Percentiles rank a stretch among this genome's conserved stretches.
phyloP scores from a whole-genome alignment of 2,888 invertebrate genomes.

The Siphlonurus alternatus region DNA sequence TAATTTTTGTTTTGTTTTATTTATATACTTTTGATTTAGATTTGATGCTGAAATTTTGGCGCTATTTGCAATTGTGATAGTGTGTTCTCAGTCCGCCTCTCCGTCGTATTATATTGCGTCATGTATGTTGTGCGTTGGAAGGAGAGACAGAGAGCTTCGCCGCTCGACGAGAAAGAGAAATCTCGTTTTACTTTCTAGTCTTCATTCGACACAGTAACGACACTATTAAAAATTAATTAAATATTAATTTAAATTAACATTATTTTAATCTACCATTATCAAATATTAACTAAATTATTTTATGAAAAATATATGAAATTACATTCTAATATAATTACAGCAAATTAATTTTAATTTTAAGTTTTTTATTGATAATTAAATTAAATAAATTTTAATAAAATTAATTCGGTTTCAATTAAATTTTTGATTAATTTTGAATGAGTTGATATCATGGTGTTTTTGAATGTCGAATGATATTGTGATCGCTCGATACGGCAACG shows the following conservation, averaged over 20 bases:
- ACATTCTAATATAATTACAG: too few relatives aligned
- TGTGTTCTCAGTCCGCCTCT: neutral
- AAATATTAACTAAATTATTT: too few relatives aligned
- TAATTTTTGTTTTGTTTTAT: neutral
- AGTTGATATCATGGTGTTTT: neutral
- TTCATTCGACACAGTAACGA: neutral
- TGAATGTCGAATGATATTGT: neutral
- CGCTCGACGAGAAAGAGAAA: neutral
- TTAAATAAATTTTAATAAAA: too few relatives aligned
- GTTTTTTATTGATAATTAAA: too few relatives aligned
- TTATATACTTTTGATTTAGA: neutral
- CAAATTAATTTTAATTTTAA: too few relatives aligned
- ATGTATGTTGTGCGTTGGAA: neutral
- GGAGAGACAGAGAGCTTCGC: neutral
- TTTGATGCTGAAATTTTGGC: neutral
- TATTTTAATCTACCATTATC: too few relatives aligned
- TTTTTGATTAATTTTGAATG: neutral
- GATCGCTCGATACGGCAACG: conserved; percentile 2
- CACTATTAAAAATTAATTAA: neutral
- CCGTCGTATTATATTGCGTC: neutral
- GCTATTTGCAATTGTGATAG: neutral
- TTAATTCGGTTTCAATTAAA: too few relatives aligned
- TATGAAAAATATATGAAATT: too few relatives aligned
- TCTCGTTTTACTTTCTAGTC: neutral
- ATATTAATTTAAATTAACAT: neutral